phyloP scores from a whole-genome alignment of 2,113 vertebrate genomes.

The Pagrus major region DNA sequence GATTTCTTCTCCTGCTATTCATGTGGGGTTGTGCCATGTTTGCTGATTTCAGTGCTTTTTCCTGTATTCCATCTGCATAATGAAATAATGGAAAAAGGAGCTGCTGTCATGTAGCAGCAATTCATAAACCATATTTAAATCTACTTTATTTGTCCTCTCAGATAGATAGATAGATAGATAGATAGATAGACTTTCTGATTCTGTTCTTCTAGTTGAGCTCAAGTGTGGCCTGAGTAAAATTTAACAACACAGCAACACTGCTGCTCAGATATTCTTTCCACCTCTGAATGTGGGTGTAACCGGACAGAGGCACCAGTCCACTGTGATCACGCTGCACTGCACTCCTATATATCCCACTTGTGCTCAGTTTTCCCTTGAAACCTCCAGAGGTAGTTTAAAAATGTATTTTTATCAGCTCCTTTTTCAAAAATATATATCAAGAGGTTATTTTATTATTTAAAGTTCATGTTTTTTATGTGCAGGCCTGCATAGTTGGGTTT shows the following conservation, averaged over 20 bases:
- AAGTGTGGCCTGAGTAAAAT: conserved; percentile 37
- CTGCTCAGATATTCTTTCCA: conserved; percentile 37
- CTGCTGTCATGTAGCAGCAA: conserved; percentile 16
- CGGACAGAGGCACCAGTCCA: conserved; percentile 23
- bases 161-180: conserved; percentile 2
- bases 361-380: conserved; percentile 20
- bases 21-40: conserved; percentile 35
- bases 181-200: no score
- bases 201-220: conserved; percentile 19
- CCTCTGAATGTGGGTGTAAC: conserved; percentile 63
- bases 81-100: conserved; percentile 55
- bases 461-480: neutral
- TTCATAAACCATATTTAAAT: conserved; percentile 28
- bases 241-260: conserved; percentile 10
- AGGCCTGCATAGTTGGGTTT: neutral
- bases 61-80: conserved; percentile 45
- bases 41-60: conserved; percentile 39
- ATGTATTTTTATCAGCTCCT: neutral
- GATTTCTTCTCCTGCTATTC: conserved; percentile 44
- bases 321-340: conserved; percentile 43
- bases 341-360: conserved; percentile 24
- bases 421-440: neutral
- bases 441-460: neutral
- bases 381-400: neutral
- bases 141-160: neutral